Percentiles rank a stretch among this genome's conserved stretches.
These are phyloP conservation scores for Channa maculata DNA, from an alignment of 2,113 vertebrate genomes.

Conservation along the genomic window DNA sequence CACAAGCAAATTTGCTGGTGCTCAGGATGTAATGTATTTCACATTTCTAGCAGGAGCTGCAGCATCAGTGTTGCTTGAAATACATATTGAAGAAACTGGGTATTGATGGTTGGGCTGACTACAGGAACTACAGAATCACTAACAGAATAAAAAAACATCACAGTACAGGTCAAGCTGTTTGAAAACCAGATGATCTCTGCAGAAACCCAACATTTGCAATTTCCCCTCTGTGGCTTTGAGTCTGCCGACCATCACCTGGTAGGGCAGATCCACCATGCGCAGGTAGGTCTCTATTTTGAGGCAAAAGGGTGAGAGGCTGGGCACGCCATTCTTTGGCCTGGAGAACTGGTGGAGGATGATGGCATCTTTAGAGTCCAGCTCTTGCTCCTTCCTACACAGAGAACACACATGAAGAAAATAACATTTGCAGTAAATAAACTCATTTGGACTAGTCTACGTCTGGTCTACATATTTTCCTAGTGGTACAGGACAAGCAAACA, in stretches of 20 bases:
- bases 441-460: too few relatives aligned
- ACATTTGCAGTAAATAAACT: background rate
- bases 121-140: background rate
- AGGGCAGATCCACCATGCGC: conserved; percentile 96
- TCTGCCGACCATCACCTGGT: conserved; percentile 87
- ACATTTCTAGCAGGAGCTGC: background rate
- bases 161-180: background rate
- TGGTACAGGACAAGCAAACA: too few relatives aligned
- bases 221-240: background rate
- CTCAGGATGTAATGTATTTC: background rate
- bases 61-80: background rate
- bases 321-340: conserved; percentile 92
- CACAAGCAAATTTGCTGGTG: background rate
- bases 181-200: background rate
- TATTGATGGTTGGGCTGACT: background rate
- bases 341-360: conserved; percentile 99
- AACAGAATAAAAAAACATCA: background rate
- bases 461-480: too few relatives aligned
- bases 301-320: conserved; percentile 97
- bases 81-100: background rate
- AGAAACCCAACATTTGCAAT: background rate
- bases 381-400: conserved; percentile 91
- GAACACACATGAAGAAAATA: conserved; percentile 10
- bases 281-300: conserved; percentile 98
- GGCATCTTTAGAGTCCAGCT: conserved; percentile 96